Conservation (phyloP, 2,888 invertebrate species). For the Mallateleia sp. region DNA sequence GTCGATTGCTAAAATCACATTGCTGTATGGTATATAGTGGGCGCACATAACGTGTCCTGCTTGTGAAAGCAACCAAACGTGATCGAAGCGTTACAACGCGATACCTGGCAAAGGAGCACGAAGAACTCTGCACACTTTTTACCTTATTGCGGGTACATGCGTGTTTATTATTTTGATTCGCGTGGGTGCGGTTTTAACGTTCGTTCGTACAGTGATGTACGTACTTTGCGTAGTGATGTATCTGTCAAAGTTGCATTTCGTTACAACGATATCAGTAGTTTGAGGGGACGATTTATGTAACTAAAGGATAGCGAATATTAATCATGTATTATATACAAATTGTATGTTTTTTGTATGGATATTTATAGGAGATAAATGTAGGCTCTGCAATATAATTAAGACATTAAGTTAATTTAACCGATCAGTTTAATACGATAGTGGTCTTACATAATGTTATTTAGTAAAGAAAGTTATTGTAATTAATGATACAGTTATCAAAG, state of each 20-base stretch:
- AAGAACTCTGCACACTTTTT: conserved; percentile 68
- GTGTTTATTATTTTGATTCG: conserved; percentile 77
- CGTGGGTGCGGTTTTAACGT: conserved; percentile 69
- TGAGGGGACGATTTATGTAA: neutral
- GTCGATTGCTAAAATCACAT: conserved; percentile 82
- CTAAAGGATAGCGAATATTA: neutral
- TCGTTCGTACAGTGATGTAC: conserved; percentile 35
- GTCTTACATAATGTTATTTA: no score
- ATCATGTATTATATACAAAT: neutral
- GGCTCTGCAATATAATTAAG: neutral
- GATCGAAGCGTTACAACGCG: conserved; percentile 82
- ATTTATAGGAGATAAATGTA: neutral
- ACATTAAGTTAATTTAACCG: no score
- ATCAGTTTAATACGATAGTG: no score
- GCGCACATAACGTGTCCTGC: conserved; percentile 86
- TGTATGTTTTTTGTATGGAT: neutral
- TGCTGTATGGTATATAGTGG: conserved; percentile 76
- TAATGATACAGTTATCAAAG: no score
- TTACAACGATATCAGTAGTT: neutral
- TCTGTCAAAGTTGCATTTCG: conserved; percentile 24
- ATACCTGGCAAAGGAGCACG: conserved; percentile 70
- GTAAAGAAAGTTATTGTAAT: no score
- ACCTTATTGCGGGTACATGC: conserved; percentile 72
- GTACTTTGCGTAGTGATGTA: conserved; percentile 48
- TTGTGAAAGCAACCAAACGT: conserved; percentile 86